Conservation (phyloP, 2,113 vertebrate species). For the Phalacrocorax pelagicus region DNA sequence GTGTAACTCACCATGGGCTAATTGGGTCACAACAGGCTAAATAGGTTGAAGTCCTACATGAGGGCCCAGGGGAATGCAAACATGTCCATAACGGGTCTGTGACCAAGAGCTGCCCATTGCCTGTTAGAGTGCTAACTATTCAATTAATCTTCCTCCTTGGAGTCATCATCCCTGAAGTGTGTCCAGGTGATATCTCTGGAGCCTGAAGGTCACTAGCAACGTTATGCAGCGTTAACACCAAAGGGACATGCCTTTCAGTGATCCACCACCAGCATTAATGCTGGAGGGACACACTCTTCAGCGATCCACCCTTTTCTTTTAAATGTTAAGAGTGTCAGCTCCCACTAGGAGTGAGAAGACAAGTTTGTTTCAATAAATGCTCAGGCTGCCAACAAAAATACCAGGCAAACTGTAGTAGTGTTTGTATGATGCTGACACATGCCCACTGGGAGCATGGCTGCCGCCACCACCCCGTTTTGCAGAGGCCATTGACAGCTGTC, state of each 20-base stretch:
- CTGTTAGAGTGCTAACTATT: not conserved
- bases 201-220: not conserved
- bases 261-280: not conserved
- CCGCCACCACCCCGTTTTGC: not conserved
- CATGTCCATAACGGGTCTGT: rapidly evolving
- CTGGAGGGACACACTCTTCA: not conserved
- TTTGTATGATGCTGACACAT: not conserved
- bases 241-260: not conserved
- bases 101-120: not conserved
- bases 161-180: not conserved
- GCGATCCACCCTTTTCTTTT: not conserved
- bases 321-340: not conserved
- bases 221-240: not conserved
- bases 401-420: not conserved
- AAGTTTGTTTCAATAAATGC: not conserved
- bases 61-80: rapidly evolving
- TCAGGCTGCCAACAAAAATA: not conserved
- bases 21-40: not conserved
- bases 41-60: not conserved
- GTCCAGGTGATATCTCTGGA: not conserved
- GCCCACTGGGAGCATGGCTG: not conserved
- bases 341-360: not conserved
- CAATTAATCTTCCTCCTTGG: not conserved
- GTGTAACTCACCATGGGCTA: not conserved
- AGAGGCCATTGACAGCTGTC: slow-evolving; percentile 15